These are phyloP conservation scores for Blastobasis lacticolella DNA, from an alignment of 2,888 invertebrate genomes.

Conservation along the genomic window DNA sequence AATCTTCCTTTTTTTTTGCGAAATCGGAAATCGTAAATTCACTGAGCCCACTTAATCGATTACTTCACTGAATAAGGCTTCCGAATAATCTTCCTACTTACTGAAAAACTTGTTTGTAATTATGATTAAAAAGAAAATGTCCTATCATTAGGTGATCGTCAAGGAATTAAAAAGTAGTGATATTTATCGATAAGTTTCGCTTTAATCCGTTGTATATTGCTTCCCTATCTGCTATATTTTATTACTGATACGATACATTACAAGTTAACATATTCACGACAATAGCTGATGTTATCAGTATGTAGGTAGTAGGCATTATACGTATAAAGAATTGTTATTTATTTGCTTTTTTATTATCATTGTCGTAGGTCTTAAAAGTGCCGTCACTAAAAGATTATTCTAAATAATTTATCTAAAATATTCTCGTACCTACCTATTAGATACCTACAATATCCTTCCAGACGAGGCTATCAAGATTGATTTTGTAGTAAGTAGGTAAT, in stretches of 20 bases:
- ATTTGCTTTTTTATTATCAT: no score
- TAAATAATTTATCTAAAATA: no score
- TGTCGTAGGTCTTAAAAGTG: no score
- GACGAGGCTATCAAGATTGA: no score
- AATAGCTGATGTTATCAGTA: no score
- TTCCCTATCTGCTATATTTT: conserved; percentile 24
- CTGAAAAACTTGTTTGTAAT: conserved; percentile 8
- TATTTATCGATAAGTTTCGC: not conserved
- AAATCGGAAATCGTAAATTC: conserved; percentile 12
- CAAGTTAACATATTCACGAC: no score
- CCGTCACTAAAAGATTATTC: no score
- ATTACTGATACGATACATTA: conserved; percentile 30
- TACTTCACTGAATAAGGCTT: conserved; percentile 10
- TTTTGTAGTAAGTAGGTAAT: no score
- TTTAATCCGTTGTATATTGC: conserved; percentile 57
- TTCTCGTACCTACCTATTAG: no score
- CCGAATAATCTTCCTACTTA: not conserved
- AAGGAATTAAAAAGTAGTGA: not conserved
- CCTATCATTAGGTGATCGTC: not conserved
- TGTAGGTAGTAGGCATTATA: no score
- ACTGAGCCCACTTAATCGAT: conserved; percentile 5
- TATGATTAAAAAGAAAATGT: conserved; percentile 1
- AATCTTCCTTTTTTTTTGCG: conserved; percentile 15
- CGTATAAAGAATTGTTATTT: no score
- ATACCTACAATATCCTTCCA: no score